phyloP scores from a whole-genome alignment of 2,797 vertebrate genomes.

The Parambassis ranga region DNA sequence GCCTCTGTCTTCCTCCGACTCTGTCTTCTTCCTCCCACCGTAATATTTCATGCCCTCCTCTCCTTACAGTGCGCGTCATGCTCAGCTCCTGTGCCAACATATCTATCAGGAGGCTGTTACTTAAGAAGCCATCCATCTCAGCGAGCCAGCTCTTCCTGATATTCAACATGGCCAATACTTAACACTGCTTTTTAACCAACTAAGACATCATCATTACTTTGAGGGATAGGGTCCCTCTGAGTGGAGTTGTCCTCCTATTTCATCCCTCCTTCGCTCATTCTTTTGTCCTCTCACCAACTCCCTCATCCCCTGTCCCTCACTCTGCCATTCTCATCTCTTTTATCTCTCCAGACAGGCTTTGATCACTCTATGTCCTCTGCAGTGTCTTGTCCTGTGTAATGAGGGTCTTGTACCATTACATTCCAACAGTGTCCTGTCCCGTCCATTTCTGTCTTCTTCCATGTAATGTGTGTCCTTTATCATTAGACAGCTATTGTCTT shows the following conservation, averaged over 20 bases:
- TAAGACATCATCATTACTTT: conserved; percentile 82
- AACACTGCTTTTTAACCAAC: conserved; percentile 83
- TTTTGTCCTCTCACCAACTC: conserved; percentile 54
- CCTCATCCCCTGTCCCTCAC: conserved; percentile 24
- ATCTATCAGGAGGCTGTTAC: conserved; percentile 77
- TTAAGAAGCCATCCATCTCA: conserved; percentile 78
- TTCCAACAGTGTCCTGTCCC: conserved; percentile 39
- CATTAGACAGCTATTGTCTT: conserved; percentile 60
- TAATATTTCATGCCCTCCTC: conserved; percentile 38
- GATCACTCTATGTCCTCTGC: conserved; percentile 66
- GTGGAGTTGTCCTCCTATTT: conserved; percentile 74
- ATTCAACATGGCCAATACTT: conserved; percentile 66
- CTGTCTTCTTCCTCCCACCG: not conserved
- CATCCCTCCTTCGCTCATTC: conserved; percentile 56
- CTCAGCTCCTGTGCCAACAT: conserved; percentile 51
- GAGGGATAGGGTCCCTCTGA: conserved; percentile 71
- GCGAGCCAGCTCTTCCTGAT: conserved; percentile 47
- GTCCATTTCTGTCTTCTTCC: conserved; percentile 47
- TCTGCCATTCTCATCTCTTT: conserved; percentile 61
- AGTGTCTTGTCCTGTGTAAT: conserved; percentile 65
- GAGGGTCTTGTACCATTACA: conserved; percentile 59
- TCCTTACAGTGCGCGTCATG: conserved; percentile 41
- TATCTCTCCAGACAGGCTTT: conserved; percentile 67
- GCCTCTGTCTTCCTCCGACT: not conserved
- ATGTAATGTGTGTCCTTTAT: conserved; percentile 67